These are phyloP conservation scores for Julus scanicus DNA, from an alignment of 2,888 invertebrate genomes.

Conservation along the genomic window DNA sequence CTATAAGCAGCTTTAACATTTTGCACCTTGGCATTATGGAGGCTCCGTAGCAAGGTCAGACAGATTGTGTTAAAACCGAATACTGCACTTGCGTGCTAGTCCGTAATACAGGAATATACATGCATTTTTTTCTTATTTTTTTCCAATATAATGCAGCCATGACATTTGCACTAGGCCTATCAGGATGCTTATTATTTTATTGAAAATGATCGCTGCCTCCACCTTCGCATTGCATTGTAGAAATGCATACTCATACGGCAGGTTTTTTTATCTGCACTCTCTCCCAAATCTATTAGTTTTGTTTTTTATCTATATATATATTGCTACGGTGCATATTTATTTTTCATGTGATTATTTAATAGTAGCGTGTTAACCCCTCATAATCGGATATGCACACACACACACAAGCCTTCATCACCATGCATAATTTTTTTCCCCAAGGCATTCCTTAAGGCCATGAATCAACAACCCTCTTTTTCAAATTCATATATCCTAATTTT, in stretches of 20 bases:
- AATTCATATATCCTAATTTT: neutral
- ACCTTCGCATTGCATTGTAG: neutral
- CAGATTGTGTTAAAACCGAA: slow-evolving; percentile 6
- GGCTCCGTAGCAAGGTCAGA: neutral
- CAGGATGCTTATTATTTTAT: slow-evolving; percentile 8
- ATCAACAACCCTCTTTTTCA: slow-evolving; percentile 12
- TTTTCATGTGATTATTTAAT: slow-evolving; percentile 23
- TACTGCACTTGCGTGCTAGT: neutral
- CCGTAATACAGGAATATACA: neutral
- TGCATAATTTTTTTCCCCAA: neutral
- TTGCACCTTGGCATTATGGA: neutral
- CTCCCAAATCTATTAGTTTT: slow-evolving; percentile 8
- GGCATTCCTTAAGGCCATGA: neutral
- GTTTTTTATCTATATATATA: neutral
- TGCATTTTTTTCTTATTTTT: too few species aligned
- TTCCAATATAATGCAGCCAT: neutral
- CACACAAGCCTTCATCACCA: neutral
- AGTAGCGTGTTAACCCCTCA: slow-evolving; percentile 37
- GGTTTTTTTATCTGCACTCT: slow-evolving; percentile 27
- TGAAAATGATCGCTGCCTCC: slow-evolving; percentile 23
- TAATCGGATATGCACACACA: neutral
- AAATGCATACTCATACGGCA: neutral
- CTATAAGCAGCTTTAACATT: neutral
- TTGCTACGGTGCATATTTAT: neutral
- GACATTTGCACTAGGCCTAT: neutral